Percentiles rank a stretch among this genome's conserved stretches.
phyloP scores from a whole-genome alignment of 1,140 invertebrate genomes.

The Drosophila quadrilineata region DNA sequence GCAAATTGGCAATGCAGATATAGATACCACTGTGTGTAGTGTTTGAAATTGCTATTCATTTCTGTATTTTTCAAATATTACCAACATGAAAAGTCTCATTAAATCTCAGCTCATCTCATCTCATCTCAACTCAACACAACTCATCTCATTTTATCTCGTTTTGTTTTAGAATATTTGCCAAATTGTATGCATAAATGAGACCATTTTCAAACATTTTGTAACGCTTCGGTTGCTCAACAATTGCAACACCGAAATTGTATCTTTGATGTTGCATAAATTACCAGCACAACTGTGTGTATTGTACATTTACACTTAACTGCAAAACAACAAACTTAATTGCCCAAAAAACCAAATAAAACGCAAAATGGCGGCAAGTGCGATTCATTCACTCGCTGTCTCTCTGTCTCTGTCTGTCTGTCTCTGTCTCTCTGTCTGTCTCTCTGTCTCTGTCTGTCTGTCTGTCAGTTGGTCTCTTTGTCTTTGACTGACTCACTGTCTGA shows the following conservation, averaged over 20 bases:
- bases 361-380: conserved; percentile 35
- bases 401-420: not conserved
- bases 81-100: not conserved
- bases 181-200: conserved; percentile 4
- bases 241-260: conserved; percentile 11
- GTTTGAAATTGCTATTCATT: not conserved
- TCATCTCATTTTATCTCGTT: not conserved
- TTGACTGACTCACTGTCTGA: not conserved
- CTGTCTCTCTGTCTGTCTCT: not conserved
- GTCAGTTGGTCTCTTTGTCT: too few relatives aligned
- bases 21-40: too few relatives aligned
- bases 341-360: conserved; percentile 67
- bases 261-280: conserved; percentile 37
- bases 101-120: not conserved
- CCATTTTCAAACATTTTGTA: not conserved
- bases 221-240: conserved; percentile 1
- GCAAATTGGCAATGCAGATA: too few relatives aligned
- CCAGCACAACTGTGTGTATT: conserved; percentile 24
- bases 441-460: not conserved
- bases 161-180: not conserved
- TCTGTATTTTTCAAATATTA: not conserved
- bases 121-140: not conserved
- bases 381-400: not conserved
- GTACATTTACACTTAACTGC: conserved; percentile 66
- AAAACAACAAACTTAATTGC: conserved; percentile 72